These are phyloP conservation scores for Manduca sexta DNA, from an alignment of 1,140 invertebrate species.

Conservation along the genomic window DNA sequence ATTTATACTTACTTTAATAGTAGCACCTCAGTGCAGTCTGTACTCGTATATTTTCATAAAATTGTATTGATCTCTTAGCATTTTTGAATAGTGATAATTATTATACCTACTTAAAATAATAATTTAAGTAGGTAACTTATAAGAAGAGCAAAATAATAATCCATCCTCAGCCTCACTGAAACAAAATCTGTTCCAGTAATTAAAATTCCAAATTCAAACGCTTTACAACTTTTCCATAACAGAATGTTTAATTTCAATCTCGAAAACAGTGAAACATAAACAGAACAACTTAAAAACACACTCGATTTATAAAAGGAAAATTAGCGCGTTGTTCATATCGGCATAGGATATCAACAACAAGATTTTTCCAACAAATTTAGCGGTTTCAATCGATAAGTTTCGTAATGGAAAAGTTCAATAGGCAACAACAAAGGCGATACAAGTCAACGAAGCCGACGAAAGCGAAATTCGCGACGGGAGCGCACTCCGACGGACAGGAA, in stretches of 20 bases:
- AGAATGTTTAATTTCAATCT: slow-evolving; percentile 60
- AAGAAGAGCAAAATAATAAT: no score
- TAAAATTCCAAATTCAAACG: slow-evolving; percentile 39
- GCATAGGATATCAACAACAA: slow-evolving; percentile 32
- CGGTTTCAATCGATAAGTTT: slow-evolving; percentile 61
- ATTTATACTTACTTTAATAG: no score
- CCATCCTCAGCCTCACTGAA: no score
- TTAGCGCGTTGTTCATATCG: slow-evolving; percentile 44
- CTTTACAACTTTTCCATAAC: slow-evolving; percentile 54
- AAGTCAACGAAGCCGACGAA: slow-evolving; percentile 68
- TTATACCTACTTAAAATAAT: no score
- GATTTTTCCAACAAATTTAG: slow-evolving; percentile 62
- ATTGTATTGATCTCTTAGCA: no score
- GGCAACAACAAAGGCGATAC: slow-evolving; percentile 66
- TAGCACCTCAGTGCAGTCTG: no score
- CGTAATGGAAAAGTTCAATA: slow-evolving; percentile 70
- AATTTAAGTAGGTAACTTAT: no score
- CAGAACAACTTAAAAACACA: slow-evolving; percentile 45
- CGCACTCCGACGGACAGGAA: slow-evolving; percentile 61
- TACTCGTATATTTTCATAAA: no score
- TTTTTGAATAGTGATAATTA: no score
- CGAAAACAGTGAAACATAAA: slow-evolving; percentile 30
- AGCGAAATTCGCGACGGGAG: slow-evolving; percentile 63
- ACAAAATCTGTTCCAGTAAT: slow-evolving; percentile 50
- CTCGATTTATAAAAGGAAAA: slow-evolving; percentile 47